phyloP scores from a whole-genome alignment of 2,113 vertebrate species.

The Columbina picui region DNA sequence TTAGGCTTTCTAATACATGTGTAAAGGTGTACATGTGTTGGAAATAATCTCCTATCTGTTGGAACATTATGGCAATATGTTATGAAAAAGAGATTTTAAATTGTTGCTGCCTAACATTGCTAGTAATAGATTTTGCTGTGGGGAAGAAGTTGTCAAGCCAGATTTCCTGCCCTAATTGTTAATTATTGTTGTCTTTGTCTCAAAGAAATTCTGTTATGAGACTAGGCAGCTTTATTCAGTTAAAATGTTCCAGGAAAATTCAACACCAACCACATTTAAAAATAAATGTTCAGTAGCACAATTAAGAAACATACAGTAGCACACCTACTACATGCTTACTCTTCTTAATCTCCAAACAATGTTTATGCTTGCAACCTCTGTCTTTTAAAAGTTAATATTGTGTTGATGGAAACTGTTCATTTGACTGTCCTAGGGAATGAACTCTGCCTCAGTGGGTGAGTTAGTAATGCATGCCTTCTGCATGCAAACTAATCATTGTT shows the following conservation, averaged over 20 bases:
- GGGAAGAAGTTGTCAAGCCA: background rate
- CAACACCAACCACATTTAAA: constrained; percentile 4
- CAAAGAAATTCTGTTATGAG: constrained; percentile 44
- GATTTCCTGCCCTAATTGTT: constrained; percentile 49
- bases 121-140: constrained; percentile 53
- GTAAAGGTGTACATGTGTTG: background rate
- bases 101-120: constrained; percentile 29
- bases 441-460: background rate
- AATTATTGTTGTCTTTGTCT: constrained; percentile 61
- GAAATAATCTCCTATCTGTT: background rate
- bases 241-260: background rate
- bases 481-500: background rate
- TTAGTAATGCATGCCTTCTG: background rate
- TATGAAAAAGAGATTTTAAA: constrained; percentile 39
- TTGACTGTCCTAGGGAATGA: background rate
- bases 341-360: background rate
- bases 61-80: background rate
- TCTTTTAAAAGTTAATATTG: background rate
- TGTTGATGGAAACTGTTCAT: background rate
- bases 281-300: background rate
- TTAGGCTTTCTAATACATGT: background rate
- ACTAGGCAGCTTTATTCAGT: constrained; percentile 27
- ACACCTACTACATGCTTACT: background rate
- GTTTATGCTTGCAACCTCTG: background rate
- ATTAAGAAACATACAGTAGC: background rate